Base-by-base conservation (phyloP, 2,888 invertebrate species). In the Ormia ochracea region DNA sequence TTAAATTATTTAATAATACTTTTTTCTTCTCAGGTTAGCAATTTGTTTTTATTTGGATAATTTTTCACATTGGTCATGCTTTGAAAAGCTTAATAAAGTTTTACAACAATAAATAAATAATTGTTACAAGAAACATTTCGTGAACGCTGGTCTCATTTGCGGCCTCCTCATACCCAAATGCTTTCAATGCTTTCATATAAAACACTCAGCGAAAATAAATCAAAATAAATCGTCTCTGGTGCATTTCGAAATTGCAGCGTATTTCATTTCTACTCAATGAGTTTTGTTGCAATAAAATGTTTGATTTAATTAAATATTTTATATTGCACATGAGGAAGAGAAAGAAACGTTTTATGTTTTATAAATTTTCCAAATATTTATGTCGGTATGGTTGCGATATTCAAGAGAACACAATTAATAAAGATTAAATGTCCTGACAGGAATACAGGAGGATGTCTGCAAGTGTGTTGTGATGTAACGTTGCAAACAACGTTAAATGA, bases 31-130 rank as follows among this genome's bases (percentile, higher is more conserved):
- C 21, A 12, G 10, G 36, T 17, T 33, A 41, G 14, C 28, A 21
- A 59, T 28, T 48, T 21, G 19, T 28, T 26, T 38, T 41, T 50
- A 41, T 41, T 70, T 48, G 48, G 10, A 9, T 59, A 50, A 48
- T 48, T 28, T 70, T 14, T 48, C n/a, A n/a, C n/a, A 59, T 36
- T 50, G 69, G 58, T 59, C 48, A 38, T 59, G 58, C 58, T 58
- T 21, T 52, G 6, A 36, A 65, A 54, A 21, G 4, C 50, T 50
- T 50, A 14, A 9, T n/a, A 3, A 33, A 31, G 3, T 7, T 19
- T 23, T 58, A 14, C 36, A 50, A 50, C 38, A 70, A 31, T 50
- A 14, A 28, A 31, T 50, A 14, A 28, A 50, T 14, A 50, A 19
- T 59, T 50, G 50, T 7, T n/a, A 31, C 21, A 52, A 70, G n/a